These are phyloP conservation scores for Melitaea cinxia DNA, from an alignment of 1,140 invertebrate genomes.

Conservation along the genomic window DNA sequence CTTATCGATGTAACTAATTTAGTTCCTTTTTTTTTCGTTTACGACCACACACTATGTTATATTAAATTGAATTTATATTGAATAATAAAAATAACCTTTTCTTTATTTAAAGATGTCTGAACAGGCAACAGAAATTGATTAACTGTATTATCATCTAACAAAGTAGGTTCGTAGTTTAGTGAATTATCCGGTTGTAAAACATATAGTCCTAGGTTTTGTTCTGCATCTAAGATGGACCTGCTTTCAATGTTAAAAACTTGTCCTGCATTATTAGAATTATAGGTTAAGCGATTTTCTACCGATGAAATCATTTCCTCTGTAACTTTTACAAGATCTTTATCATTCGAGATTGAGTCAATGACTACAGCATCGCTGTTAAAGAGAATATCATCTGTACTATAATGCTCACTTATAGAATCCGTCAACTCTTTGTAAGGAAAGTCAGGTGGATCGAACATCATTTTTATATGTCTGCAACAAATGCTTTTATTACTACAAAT, in stretches of 20 bases:
- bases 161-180: slow-evolving; percentile 61
- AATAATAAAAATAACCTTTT: too few species aligned
- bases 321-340: slow-evolving; percentile 50
- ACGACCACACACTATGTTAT: too few species aligned
- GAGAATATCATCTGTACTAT: slow-evolving; percentile 57
- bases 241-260: slow-evolving; percentile 56
- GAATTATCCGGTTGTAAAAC: slow-evolving; percentile 56
- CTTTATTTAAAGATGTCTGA: slow-evolving; percentile 39
- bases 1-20: too few species aligned
- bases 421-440: slow-evolving; percentile 67
- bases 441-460: slow-evolving; percentile 74
- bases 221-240: slow-evolving; percentile 35
- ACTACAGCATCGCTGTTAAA: slow-evolving; percentile 42
- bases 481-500: not conserved
- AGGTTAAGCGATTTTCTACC: slow-evolving; percentile 55
- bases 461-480: slow-evolving; percentile 51
- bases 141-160: slow-evolving; percentile 69
- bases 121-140: slow-evolving; percentile 69
- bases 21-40: too few species aligned
- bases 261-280: slow-evolving; percentile 57
- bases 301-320: slow-evolving; percentile 48
- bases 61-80: too few species aligned
- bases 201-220: slow-evolving; percentile 46
- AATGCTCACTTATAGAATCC: slow-evolving; percentile 55
- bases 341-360: slow-evolving; percentile 30